phyloP scores from a whole-genome alignment of 2,113 vertebrate species.

The Tupaia tana region DNA sequence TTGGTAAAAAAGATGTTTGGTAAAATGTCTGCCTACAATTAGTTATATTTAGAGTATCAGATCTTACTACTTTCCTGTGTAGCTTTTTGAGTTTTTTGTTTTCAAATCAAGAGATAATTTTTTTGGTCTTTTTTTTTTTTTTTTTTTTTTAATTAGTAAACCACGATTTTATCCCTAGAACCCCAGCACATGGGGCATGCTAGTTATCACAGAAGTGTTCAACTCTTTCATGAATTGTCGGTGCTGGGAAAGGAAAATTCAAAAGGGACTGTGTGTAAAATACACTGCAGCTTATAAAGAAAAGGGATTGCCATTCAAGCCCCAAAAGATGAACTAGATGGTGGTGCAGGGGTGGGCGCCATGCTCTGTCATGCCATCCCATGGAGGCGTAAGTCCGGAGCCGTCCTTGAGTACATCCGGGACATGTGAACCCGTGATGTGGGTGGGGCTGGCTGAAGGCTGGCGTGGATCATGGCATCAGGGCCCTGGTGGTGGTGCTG shows the following conservation, averaged over 20 bases:
- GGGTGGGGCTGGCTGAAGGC: too few relatives aligned
- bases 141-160: constrained; percentile 27
- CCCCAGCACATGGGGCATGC: background rate
- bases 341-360: too few relatives aligned
- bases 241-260: background rate
- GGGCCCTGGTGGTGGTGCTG: too few relatives aligned
- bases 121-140: background rate
- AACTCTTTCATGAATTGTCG: background rate
- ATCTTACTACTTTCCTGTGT: background rate
- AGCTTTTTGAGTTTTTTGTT: background rate
- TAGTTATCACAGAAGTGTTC: background rate
- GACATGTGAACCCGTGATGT: too few relatives aligned
- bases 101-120: background rate
- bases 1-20: background rate
- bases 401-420: too few relatives aligned
- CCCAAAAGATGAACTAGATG: background rate
- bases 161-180: background rate
- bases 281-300: background rate
- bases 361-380: too few relatives aligned
- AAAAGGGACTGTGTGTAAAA: background rate
- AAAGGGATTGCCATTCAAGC: background rate
- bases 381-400: too few relatives aligned
- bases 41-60: background rate
- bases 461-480: too few relatives aligned
- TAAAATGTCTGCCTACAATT: background rate